Conservation (phyloP, 2,113 vertebrate species). For the Rana temporaria region DNA sequence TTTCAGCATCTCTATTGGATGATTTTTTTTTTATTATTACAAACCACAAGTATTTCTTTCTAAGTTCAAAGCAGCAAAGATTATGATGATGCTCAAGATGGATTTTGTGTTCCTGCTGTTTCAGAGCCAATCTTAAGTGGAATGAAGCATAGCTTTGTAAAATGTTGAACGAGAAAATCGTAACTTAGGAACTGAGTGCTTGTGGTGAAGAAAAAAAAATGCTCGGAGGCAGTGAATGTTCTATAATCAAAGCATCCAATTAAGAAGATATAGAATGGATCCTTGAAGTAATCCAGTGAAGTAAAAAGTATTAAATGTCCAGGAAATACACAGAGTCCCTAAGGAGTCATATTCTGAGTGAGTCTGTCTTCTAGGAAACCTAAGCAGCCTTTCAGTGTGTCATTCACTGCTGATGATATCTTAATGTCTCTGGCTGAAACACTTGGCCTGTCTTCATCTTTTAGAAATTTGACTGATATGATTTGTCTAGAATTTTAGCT, state of each 20-base stretch:
- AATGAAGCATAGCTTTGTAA: slow-evolving; percentile 21
- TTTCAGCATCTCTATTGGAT: neutral
- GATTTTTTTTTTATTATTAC: neutral
- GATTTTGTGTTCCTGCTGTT: slow-evolving; percentile 1
- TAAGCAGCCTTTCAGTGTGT: slow-evolving; percentile 22
- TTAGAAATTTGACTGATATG: neutral
- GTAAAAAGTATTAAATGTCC: slow-evolving; percentile 34
- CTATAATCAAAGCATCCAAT: slow-evolving; percentile 40
- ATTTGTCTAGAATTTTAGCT: neutral
- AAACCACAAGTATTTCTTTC: slow-evolving; percentile 3
- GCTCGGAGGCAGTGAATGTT: slow-evolving; percentile 22
- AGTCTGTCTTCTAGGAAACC: slow-evolving; percentile 10
- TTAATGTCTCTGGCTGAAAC: neutral
- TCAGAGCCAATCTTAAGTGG: slow-evolving; percentile 7
- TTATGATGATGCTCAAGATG: neutral
- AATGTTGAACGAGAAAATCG: slow-evolving; percentile 13
- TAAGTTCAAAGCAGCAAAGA: slow-evolving; percentile 2
- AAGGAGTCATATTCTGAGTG: slow-evolving; percentile 9
- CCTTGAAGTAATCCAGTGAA: slow-evolving; percentile 18
- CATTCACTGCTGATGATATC: slow-evolving; percentile 24
- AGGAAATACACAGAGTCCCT: slow-evolving; percentile 31
- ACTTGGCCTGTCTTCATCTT: neutral
- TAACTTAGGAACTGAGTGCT: slow-evolving; percentile 19
- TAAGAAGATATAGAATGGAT: slow-evolving; percentile 34
- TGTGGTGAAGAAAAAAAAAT: slow-evolving; percentile 7